Evolutionary conservation across 2,113 vertebrate species (phyloP).

Genomic region (Rhipidura dahli): DNA sequence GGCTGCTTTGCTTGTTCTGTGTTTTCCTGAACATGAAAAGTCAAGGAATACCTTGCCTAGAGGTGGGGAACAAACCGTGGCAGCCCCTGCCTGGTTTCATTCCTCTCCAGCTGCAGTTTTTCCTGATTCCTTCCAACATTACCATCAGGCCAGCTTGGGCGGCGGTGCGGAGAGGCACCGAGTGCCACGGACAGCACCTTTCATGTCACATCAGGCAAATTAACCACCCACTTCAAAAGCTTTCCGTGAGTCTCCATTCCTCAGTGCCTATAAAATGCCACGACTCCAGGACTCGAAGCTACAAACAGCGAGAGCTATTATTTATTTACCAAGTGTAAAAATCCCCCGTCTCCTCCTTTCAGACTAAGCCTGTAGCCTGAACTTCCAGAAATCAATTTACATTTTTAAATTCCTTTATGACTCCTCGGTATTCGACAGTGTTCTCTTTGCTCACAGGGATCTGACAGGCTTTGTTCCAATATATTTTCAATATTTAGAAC

Average conservation of each 20-base stretch:
- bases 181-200: neutral
- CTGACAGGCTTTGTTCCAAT: constrained; percentile 27
- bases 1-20: neutral
- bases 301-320: neutral
- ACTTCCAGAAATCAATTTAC: constrained; percentile 57
- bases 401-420: constrained; percentile 42
- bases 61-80: neutral
- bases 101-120: neutral
- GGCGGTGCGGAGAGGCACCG: neutral
- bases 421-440: neutral
- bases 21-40: neutral
- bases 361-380: neutral
- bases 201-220: constrained; percentile 40
- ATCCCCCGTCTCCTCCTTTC: neutral
- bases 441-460: constrained; percentile 41
- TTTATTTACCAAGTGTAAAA: constrained; percentile 33
- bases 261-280: neutral
- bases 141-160: neutral
- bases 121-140: neutral
- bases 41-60: neutral
- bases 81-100: neutral
- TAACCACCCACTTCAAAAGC: constrained; percentile 27
- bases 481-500: constrained; percentile 50
- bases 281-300: neutral
- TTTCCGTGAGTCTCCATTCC: neutral